phyloP scores from a whole-genome alignment of 2,888 invertebrate genomes.

The Tolmerus cingulatus region DNA sequence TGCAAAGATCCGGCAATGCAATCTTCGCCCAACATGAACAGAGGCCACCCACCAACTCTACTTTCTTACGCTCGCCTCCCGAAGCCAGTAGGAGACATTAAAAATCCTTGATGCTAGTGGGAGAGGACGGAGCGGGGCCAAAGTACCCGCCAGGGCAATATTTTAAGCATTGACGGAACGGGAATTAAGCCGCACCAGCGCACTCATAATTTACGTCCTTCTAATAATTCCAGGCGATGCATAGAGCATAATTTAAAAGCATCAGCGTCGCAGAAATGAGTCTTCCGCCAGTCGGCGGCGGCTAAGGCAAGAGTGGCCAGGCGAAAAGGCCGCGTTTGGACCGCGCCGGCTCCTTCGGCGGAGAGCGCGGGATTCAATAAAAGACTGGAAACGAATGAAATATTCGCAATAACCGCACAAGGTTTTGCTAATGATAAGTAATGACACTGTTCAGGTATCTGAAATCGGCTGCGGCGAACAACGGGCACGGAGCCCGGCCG shows the following conservation, averaged over 20 bases:
- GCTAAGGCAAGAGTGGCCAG: neutral
- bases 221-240: constrained; percentile 10
- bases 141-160: neutral
- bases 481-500: neutral
- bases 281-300: neutral
- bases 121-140: neutral
- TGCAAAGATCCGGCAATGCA: neutral
- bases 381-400: constrained; percentile 40
- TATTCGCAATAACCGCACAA: constrained; percentile 43
- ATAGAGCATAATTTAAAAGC: constrained; percentile 28
- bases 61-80: neutral
- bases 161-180: constrained; percentile 19
- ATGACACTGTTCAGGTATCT: constrained; percentile 43
- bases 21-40: neutral
- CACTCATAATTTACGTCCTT: constrained; percentile 19
- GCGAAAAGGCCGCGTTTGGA: neutral
- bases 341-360: neutral
- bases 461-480: constrained; percentile 27
- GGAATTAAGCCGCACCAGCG: neutral
- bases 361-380: constrained; percentile 32
- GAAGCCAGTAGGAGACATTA: neutral
- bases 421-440: constrained; percentile 45
- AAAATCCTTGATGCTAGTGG: neutral
- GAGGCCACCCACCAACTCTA: neutral
- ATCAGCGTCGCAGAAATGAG: neutral